These are phyloP conservation scores for Copidosoma aretas DNA, from an alignment of 2,888 invertebrate genomes.

Conservation along the genomic window DNA sequence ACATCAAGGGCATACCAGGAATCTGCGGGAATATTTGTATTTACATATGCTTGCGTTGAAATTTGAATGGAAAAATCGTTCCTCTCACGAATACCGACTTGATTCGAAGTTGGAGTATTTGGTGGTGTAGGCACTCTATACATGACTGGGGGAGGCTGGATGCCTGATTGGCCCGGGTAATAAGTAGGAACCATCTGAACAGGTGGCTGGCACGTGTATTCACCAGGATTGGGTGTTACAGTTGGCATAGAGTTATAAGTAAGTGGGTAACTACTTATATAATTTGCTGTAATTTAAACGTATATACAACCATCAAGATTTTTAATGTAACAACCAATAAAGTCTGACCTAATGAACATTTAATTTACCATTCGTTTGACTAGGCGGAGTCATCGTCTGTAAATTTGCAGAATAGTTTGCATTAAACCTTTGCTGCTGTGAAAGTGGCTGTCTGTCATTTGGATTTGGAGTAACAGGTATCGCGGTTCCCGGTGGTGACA, in stretches of 20 bases:
- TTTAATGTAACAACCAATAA: neutral
- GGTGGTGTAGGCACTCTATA: conserved; percentile 60
- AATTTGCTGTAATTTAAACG: conserved; percentile 52
- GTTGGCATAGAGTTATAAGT: conserved; percentile 57
- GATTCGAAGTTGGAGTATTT: conserved; percentile 58
- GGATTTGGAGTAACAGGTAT: conserved; percentile 54
- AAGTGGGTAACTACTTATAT: conserved; percentile 56
- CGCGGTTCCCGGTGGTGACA: conserved; percentile 56
- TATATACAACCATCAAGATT: neutral
- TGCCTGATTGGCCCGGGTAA: conserved; percentile 55
- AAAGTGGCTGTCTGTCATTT: conserved; percentile 50
- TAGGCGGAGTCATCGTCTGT: conserved; percentile 57
- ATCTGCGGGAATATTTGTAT: conserved; percentile 45
- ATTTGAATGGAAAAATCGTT: neutral
- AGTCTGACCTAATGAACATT: conserved; percentile 3
- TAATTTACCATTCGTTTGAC: conserved; percentile 53
- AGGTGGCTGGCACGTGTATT: conserved; percentile 57
- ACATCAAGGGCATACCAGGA: conserved; percentile 59
- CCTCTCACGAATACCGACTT: conserved; percentile 45
- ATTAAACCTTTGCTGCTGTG: conserved; percentile 53
- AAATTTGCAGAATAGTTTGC: conserved; percentile 57
- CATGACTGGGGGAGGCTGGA: conserved; percentile 58
- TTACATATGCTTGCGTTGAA: neutral
- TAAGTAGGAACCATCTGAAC: conserved; percentile 59
- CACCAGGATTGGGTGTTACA: conserved; percentile 53